Percentiles rank a stretch among this genome's conserved stretches.
phyloP scores from a whole-genome alignment of 2,797 vertebrate species.

The Fratercula arctica region DNA sequence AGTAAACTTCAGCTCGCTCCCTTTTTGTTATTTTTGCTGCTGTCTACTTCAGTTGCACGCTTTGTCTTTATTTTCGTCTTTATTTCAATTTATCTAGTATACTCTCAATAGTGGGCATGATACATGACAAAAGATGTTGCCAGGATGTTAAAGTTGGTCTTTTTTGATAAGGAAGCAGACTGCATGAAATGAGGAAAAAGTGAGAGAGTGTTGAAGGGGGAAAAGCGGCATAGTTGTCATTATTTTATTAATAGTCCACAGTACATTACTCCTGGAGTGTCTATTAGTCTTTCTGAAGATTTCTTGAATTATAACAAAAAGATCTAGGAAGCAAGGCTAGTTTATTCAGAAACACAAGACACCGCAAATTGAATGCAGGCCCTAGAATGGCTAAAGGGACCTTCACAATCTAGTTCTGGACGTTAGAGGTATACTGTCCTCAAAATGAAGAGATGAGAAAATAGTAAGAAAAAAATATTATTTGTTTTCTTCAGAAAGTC shows the following conservation, averaged over 20 bases:
- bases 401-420: background rate
- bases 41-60: background rate
- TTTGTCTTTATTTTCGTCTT: background rate
- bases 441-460: background rate
- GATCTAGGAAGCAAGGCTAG: background rate
- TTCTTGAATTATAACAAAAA: background rate
- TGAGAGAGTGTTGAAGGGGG: background rate
- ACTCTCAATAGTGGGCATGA: background rate
- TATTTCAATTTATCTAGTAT: background rate
- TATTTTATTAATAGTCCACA: background rate
- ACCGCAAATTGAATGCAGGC: background rate
- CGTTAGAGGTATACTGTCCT: background rate
- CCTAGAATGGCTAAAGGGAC: background rate
- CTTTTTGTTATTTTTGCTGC: background rate
- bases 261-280: background rate
- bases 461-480: background rate
- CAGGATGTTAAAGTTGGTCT: background rate
- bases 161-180: background rate
- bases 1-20: background rate
- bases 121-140: background rate
- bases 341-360: background rate
- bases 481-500: background rate
- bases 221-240: background rate
- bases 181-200: background rate
- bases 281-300: background rate